Conservation (phyloP, 1,140 invertebrate genomes). For the Lordiphosa mommai region DNA sequence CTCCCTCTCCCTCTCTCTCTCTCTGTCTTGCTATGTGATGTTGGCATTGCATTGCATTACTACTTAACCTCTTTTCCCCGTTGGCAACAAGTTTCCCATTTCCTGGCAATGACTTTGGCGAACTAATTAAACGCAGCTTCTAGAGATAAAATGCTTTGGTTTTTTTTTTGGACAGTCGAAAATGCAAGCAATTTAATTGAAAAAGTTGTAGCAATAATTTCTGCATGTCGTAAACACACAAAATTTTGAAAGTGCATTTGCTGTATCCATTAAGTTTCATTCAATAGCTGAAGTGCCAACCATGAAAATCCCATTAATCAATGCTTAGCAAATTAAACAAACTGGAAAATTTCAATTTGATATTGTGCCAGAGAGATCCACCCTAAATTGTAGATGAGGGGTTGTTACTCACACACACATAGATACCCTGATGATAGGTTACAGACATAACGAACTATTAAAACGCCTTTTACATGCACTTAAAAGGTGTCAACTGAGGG, state of each 20-base stretch:
- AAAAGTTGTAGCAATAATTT: constrained; percentile 34
- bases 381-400: constrained; percentile 12
- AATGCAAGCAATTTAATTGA: constrained; percentile 41
- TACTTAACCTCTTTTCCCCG: constrained; percentile 5
- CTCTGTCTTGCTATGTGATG: not conserved
- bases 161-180: not conserved
- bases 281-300: constrained; percentile 1
- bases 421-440: constrained; percentile 51
- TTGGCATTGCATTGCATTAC: not conserved
- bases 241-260: constrained; percentile 2
- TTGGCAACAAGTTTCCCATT: constrained; percentile 35
- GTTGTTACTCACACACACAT: constrained; percentile 19
- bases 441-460: constrained; percentile 45
- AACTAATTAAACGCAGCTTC: constrained; percentile 34
- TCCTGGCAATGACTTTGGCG: constrained; percentile 26
- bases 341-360: constrained; percentile 71
- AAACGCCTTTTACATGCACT: constrained; percentile 52
- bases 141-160: constrained; percentile 1
- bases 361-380: constrained; percentile 23
- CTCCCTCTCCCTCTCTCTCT: no score
- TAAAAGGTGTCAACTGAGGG: constrained; percentile 4
- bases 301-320: constrained; percentile 69
- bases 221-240: not conserved
- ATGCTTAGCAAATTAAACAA: constrained; percentile 66
- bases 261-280: not conserved